Evolutionary conservation across 1,140 invertebrate genomes (phyloP), one percentile per base, ranked within the genome.

Genomic region (Eumaeus atala): DNA sequence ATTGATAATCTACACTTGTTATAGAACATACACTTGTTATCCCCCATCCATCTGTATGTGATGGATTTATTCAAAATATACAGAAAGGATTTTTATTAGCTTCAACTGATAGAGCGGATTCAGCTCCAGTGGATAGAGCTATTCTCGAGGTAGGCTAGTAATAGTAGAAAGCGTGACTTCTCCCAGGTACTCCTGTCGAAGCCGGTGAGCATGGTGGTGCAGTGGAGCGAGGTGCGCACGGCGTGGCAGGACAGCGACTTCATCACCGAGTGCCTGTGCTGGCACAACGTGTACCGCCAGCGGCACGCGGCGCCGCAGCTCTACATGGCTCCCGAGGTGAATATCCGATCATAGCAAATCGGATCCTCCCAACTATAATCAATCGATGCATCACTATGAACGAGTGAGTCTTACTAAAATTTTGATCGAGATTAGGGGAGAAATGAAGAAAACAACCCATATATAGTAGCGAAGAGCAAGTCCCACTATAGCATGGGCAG

Each of bases 241-340:
- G 92, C 92, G 11, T 94, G 93, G 93, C 90, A 92, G 60, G 92
- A 93, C 72, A 93, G 92, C 64, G 92, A 94, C 80, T 95, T 95
- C 77, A 94, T 94, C 55, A 92, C 92, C 0, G 93, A 94, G 77
- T 93, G 92, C 66, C 86, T 95, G 9, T 92, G 93, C 74, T 94
- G 93, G 93, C 93, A 94, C 74, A 95, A 95, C 67, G 91, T 93
- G 33, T 94, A 94, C 80, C 87, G 94, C 18, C 92, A 93, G 72
- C 82, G 92, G 50, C 93, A 95, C 72, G 90, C 90, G 36, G 92
- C 92, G 1, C 90, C 92, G 0, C 89, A 92, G 28, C 84, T 95
- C 11, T 91, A 90, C 42, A 93, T 95, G 89, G 92, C 91, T 33
- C 89, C 92, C 1, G 90, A 93, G 89, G 93, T 94, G 86, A 34